These are phyloP conservation scores for Mesorhabditis sp. DNA, from an alignment of 2,888 invertebrate species.

Conservation along the genomic window DNA sequence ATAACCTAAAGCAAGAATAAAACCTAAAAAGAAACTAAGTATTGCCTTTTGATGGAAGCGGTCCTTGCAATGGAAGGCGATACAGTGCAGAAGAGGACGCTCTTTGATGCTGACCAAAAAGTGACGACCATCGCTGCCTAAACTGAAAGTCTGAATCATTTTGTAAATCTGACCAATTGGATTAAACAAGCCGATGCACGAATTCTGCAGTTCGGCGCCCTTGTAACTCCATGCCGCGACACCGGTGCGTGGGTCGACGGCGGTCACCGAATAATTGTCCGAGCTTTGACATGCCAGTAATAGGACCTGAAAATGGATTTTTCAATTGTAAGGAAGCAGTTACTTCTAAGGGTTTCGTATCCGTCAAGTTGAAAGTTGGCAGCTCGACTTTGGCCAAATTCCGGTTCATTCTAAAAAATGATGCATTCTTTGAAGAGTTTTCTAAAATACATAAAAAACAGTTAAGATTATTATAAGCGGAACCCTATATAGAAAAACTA, in stretches of 20 bases:
- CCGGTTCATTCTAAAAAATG: too few species aligned
- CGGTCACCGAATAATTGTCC: slow-evolving; percentile 41
- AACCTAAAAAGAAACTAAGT: not conserved
- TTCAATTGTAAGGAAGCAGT: too few species aligned
- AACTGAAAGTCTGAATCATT: not conserved
- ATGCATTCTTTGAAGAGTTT: too few species aligned
- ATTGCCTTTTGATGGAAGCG: slow-evolving; percentile 28
- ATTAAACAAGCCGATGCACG: slow-evolving; percentile 26
- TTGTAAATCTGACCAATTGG: slow-evolving; percentile 31
- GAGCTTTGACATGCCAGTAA: slow-evolving; percentile 27
- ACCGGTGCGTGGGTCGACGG: slow-evolving; percentile 47
- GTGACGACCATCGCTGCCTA: slow-evolving; percentile 34
- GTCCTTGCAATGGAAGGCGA: slow-evolving; percentile 35
- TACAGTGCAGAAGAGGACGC: slow-evolving; percentile 34
- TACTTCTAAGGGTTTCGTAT: too few species aligned
- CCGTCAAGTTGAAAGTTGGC: too few species aligned
- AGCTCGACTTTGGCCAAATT: too few species aligned
- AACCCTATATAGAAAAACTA: too few species aligned
- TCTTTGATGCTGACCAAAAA: slow-evolving; percentile 35
- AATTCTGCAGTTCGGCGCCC: slow-evolving; percentile 46
- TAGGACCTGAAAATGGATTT: slow-evolving; percentile 23
- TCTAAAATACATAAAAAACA: too few species aligned
- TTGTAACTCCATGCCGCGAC: slow-evolving; percentile 45
- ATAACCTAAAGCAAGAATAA: slow-evolving; percentile 15
- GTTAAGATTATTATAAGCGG: too few species aligned